Evolutionary conservation across 2,888 invertebrate species (phyloP).

Genomic region (Microchrysa polita): DNA sequence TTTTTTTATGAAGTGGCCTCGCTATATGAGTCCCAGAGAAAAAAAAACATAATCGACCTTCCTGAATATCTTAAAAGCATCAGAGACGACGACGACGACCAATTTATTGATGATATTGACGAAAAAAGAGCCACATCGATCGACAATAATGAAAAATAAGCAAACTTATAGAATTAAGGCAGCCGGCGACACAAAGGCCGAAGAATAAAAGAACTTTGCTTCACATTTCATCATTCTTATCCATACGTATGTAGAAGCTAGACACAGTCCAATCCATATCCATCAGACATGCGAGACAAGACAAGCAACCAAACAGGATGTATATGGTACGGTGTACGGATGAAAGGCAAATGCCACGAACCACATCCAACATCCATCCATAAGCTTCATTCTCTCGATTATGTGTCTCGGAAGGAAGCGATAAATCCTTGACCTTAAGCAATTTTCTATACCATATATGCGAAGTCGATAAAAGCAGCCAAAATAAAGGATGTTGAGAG

Average conservation of each 20-base stretch:
- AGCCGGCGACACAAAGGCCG: constrained; percentile 12
- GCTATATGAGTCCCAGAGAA: neutral
- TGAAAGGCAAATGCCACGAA: neutral
- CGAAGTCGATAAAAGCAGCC: constrained; percentile 36
- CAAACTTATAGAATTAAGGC: constrained; percentile 30
- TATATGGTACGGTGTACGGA: too few relatives aligned
- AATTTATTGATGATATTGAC: constrained; percentile 25
- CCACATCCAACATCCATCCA: too few relatives aligned
- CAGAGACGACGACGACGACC: constrained; percentile 29
- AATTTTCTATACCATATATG: constrained; percentile 44
- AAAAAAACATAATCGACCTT: constrained; percentile 6
- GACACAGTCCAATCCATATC: neutral
- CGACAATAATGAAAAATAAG: constrained; percentile 43
- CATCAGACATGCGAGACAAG: neutral
- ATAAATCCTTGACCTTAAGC: constrained; percentile 46
- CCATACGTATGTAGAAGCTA: neutral
- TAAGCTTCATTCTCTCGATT: constrained; percentile 34
- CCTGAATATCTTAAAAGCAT: constrained; percentile 35
- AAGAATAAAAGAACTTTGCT: constrained; percentile 1
- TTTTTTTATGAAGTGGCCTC: constrained; percentile 20
- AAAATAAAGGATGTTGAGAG: constrained; percentile 17
- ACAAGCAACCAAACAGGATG: constrained; percentile 15
- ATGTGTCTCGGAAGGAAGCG: constrained; percentile 46
- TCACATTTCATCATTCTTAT: neutral
- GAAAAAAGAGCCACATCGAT: neutral